Base-by-base conservation (phyloP, 2,113 vertebrate genomes). In the Ascaphus truei region DNA sequence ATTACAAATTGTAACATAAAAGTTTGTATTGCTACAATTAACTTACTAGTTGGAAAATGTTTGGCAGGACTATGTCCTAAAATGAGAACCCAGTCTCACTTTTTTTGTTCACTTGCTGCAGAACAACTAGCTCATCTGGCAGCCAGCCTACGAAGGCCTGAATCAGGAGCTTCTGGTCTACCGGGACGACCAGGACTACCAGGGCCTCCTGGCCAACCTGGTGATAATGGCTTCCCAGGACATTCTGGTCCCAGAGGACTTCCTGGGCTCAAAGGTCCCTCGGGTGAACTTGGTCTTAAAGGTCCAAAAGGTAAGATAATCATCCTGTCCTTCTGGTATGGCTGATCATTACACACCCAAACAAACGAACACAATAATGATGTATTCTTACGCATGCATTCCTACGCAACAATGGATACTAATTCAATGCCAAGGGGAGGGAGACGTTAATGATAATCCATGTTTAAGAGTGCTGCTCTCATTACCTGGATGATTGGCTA, bases 91-190 rank as follows among this genome's bases (percentile, higher is more conserved):
- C 9, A 55, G 62, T 34, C 43, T 20, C 62, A 43, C 48, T 25
- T 11, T 58, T 41, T 45, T 20, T 13, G 72, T 50, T 29, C 59
- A 50, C 72, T 31, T 60, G 1, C 75, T 85, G 84, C 79, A 99
- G 97, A 98, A 79, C 95, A 99, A 80, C 76, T 99, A 73, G 93
- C 93, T 59, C 93, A 96, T 81, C 86, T 99, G 84, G 96, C 97
- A 68, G 93, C 96, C 72, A 98, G 96, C 73, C 91, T 99, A 45
- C 91, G 86, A 75, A 91, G 95, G 73, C 97, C 97, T 1, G 95
- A 98, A 80, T 90, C 91, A 2, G 97, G 97, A 1, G 91, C 84
- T 50, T 86, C 85, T 2, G 97, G 97, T 37, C 86, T 98, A 57
- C 97, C 97, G 48, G 96, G 97, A 23, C 89, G 71, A 64, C 95